Base-by-base conservation (phyloP, 2,113 vertebrate species). In the Felis chaus region DNA sequence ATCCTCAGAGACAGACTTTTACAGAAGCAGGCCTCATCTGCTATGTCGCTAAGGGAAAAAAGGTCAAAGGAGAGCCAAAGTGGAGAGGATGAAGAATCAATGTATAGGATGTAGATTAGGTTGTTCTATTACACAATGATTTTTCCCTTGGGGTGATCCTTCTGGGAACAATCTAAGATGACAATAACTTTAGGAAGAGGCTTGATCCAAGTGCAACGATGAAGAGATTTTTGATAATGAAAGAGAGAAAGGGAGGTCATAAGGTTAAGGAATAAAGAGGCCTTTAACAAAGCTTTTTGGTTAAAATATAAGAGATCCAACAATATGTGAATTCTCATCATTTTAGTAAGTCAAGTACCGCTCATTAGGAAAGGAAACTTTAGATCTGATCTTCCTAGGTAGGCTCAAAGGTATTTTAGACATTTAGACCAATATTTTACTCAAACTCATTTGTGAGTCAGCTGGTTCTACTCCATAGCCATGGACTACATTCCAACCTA, bases 1-100 rank as follows among this genome's bases (percentile, higher is more conserved):
- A 97, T 93, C 91, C 94, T 91, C 63, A 55, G 21, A 96, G 88
- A 85, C 74, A 91, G 71, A 94, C 74, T 89, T 89, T 89, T 78
- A 97, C 81, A 96, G 82, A 95, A 66, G 31, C 36, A 85, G 80
- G 73, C 18, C 78, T 89, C 36, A 36, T 41, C 48, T 16, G 94
- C 33, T 91, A 61, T 39, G 12, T 85, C 68, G n/a, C 92, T 76
- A 80, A 13, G 3, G 4, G 7, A 88, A 87, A 69, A 48, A 87
- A 76, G 36, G 82, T 86, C 66, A 89, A 97, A 90, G 45, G 45
- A 5, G 14, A 95, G 84, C 25, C 36, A 39, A 80, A 89, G 29
- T 36, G 23, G 69, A 57, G 78, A 39, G 66, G 66, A 93, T 45
- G 45, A 80, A 90, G 50, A 93, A 36, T 88, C 55, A 78, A 86